Conservation (phyloP, 2,113 vertebrate species). For the Chunga burmeisteri region DNA sequence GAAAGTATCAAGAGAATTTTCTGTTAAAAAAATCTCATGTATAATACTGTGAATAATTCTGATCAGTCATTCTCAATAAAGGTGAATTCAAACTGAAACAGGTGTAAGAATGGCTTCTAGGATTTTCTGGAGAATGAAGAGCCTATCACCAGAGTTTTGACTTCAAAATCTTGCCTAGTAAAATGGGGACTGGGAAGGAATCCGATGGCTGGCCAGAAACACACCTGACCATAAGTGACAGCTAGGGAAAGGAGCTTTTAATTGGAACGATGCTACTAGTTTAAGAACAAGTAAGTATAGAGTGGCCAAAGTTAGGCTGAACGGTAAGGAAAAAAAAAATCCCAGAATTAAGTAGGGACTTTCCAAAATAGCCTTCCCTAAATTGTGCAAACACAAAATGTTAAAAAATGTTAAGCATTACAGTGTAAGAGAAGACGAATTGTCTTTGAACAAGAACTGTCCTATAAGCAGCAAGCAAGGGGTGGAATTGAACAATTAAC, state of each 20-base stretch:
- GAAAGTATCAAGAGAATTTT: neutral
- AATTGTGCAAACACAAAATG: neutral
- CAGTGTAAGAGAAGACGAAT: neutral
- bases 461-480: neutral
- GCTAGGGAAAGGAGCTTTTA: neutral
- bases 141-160: neutral
- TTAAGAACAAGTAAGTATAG: neutral
- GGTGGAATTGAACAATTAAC: neutral
- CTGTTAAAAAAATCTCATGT: neutral
- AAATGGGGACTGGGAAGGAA: neutral
- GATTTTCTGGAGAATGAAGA: neutral
- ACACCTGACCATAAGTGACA: neutral
- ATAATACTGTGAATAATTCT: neutral
- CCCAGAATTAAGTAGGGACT: neutral
- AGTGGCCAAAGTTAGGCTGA: neutral
- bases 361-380: neutral
- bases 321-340: no score
- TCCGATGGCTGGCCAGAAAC: neutral
- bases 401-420: neutral
- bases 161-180: neutral
- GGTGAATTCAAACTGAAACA: neutral
- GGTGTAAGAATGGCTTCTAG: neutral
- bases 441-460: neutral
- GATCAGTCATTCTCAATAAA: neutral
- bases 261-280: neutral